Conservation (phyloP, 2,113 vertebrate species). For the Rana temporaria region DNA sequence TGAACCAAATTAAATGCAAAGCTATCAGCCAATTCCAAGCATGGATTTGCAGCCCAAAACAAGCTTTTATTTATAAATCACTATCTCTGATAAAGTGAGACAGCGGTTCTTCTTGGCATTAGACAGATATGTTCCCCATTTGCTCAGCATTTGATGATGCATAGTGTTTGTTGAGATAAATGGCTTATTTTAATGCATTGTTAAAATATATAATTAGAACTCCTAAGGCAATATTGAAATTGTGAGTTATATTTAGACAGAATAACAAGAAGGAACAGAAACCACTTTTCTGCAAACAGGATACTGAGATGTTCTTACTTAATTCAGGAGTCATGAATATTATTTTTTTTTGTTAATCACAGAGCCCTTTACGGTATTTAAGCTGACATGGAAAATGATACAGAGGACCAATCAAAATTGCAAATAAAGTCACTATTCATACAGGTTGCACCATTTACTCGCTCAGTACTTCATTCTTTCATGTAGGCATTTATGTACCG, state of each 20-base stretch:
- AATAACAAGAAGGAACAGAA: background rate
- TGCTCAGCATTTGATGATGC: constrained; percentile 40
- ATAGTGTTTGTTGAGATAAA: constrained; percentile 35
- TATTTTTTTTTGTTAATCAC: too few species aligned
- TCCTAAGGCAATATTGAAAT: constrained; percentile 17
- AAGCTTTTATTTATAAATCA: constrained; percentile 51
- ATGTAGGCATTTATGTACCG: too few species aligned
- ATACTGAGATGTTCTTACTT: background rate
- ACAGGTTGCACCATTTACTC: too few species aligned
- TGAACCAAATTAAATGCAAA: constrained; percentile 57
- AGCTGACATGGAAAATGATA: too few species aligned
- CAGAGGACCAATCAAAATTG: too few species aligned
- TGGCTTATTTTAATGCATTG: constrained; percentile 32
- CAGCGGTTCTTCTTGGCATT: constrained; percentile 49
- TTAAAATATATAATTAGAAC: constrained; percentile 42
- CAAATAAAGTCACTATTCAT: too few species aligned
- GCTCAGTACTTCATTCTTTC: too few species aligned
- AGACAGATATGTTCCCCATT: constrained; percentile 4
- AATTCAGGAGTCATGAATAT: too few species aligned
- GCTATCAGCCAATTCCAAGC: constrained; percentile 48
- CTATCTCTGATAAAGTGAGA: constrained; percentile 47
- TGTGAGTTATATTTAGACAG: constrained; percentile 2
- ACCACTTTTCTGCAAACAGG: background rate
- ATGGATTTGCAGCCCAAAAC: constrained; percentile 49
- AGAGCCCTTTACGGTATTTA: too few species aligned